Conservation (phyloP, 1,140 invertebrate genomes). For the Cyclargus thomasi region DNA sequence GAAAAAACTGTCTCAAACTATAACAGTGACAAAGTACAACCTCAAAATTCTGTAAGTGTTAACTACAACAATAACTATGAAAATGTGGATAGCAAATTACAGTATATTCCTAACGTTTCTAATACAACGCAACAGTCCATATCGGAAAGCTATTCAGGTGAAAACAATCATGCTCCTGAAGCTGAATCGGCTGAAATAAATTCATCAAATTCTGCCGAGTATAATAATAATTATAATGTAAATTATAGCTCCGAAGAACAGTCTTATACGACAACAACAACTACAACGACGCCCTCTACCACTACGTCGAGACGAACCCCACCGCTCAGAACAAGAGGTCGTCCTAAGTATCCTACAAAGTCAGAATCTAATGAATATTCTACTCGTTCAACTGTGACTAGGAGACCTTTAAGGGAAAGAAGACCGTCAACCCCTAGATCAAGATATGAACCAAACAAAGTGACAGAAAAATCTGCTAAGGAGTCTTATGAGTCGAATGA, state of each 20-base stretch:
- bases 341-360: conserved; percentile 60
- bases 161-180: conserved; percentile 31
- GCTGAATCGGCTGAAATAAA: conserved; percentile 30
- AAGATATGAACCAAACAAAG: conserved; percentile 62
- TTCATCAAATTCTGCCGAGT: conserved; percentile 33
- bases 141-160: conserved; percentile 36
- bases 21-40: neutral
- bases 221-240: conserved; percentile 49
- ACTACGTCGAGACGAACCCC: conserved; percentile 55
- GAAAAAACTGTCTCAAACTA: neutral
- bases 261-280: conserved; percentile 40
- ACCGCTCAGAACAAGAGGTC: conserved; percentile 59
- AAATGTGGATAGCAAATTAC: conserved; percentile 26
- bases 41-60: conserved; percentile 9
- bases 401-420: conserved; percentile 67
- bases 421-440: conserved; percentile 55
- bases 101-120: conserved; percentile 21
- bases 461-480: conserved; percentile 66
- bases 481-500: conserved; percentile 58
- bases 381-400: conserved; percentile 50
- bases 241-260: conserved; percentile 37
- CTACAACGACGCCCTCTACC: conserved; percentile 42
- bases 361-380: conserved; percentile 57
- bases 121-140: conserved; percentile 30
- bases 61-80: conserved; percentile 16